Conservation (phyloP, 2,797 vertebrate genomes). For the Neomorphus geoffroyi region DNA sequence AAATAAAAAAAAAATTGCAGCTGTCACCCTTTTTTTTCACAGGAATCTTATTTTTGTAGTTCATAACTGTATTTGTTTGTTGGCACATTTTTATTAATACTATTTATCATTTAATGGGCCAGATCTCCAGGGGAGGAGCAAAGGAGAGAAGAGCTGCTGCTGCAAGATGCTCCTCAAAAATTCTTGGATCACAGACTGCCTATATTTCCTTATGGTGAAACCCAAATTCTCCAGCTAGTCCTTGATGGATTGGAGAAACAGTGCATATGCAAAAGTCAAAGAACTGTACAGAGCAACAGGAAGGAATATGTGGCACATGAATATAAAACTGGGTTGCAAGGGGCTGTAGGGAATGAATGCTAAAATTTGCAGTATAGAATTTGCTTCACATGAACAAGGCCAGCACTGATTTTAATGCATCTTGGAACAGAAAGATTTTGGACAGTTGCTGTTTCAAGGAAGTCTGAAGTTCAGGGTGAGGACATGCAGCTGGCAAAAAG, state of each 20-base stretch:
- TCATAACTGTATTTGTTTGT: background rate
- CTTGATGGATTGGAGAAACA: background rate
- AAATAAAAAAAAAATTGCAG: accelerated
- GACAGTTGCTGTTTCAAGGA: background rate
- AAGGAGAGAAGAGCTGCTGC: background rate
- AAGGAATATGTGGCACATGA: background rate
- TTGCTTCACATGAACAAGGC: background rate
- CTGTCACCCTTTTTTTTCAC: background rate
- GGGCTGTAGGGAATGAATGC: background rate
- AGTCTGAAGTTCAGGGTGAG: background rate
- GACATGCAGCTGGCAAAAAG: background rate
- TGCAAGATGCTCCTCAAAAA: background rate
- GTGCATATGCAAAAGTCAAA: background rate
- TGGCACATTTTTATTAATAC: background rate
- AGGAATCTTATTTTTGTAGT: background rate
- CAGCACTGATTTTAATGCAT: background rate
- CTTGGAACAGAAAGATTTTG: background rate
- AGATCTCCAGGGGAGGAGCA: background rate
- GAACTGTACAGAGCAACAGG: background rate
- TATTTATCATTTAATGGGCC: background rate
- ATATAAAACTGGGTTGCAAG: background rate
- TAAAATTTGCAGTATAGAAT: background rate
- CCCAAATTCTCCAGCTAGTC: background rate
- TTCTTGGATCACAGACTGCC: background rate
- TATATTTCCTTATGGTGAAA: background rate